Percentiles rank a stretch among this genome's conserved stretches.
These are phyloP conservation scores for Sclerodermus sp. DNA, from an alignment of 2,888 invertebrate species.

Conservation along the genomic window DNA sequence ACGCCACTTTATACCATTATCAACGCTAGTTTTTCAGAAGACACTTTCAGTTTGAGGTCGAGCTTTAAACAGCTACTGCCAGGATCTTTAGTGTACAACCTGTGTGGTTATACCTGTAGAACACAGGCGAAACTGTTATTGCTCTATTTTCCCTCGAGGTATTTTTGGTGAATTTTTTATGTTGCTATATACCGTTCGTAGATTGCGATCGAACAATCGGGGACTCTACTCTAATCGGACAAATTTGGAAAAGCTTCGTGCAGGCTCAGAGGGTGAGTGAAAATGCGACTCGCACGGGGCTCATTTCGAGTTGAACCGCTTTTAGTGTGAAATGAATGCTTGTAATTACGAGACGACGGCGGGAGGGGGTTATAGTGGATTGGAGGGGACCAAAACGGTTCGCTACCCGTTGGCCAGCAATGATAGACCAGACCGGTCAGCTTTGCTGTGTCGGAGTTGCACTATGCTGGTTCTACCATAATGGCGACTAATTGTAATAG, in stretches of 20 bases:
- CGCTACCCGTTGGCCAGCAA: constrained; percentile 29
- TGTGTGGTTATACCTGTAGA: too few species aligned
- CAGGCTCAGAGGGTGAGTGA: not conserved
- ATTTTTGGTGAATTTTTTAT: too few species aligned
- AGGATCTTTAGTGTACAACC: too few species aligned
- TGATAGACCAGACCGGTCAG: constrained; percentile 44
- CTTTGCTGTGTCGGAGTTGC: not conserved
- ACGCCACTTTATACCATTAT: too few species aligned
- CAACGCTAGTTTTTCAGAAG: too few species aligned
- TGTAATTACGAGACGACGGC: constrained; percentile 51
- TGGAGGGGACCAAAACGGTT: constrained; percentile 3
- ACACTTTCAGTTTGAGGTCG: too few species aligned
- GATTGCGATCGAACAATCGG: too few species aligned
- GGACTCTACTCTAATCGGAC: not conserved
- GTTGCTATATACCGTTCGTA: too few species aligned
- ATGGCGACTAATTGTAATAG: constrained; percentile 50
- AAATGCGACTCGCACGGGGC: not conserved
- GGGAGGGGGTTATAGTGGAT: constrained; percentile 17
- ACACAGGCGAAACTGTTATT: too few species aligned
- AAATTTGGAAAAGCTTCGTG: not conserved
- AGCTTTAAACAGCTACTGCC: too few species aligned
- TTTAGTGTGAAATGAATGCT: constrained; percentile 58
- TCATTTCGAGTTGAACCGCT: constrained; percentile 23
- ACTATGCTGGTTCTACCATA: constrained; percentile 37
- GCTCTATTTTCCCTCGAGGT: too few species aligned